Evolutionary conservation across 2,113 vertebrate genomes (phyloP), one percentile per base, ranked within the genome.

Genomic region (Corapipo altera): DNA sequence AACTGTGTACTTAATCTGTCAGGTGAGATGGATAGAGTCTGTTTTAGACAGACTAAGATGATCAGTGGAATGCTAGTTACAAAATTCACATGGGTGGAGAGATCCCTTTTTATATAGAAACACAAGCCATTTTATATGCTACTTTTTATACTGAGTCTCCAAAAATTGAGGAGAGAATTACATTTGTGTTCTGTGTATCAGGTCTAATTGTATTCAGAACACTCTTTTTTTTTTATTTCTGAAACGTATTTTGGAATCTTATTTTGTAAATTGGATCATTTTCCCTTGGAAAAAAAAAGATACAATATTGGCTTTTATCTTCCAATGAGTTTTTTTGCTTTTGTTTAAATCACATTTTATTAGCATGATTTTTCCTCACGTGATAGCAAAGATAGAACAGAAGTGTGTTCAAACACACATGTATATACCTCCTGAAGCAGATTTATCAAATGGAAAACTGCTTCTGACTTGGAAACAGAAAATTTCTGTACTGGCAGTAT

Each of bases 1-100:
- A 89, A 74, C 65, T 71, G 46, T 61, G 65, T 59, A 35, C 83
- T 87, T 92, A 96, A 95, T 91, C 79, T 61, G 65, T 94, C 95
- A 84, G 59, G 48, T 94, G 72, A 93, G 80, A 69, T 62, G 76
- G 88, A 95, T 75, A 59, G 59, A 93, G 18, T 26, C 73, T 81
- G 73, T 52, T 93, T 96, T 69, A 65, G 80, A 61, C 73, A 95
- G 73, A 78, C 46, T 84, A 87, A 92, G 88, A 91, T 79, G 67
- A 93, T 89, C 78, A 75, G 39, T 71, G 65, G 39, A 77, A 89
- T 75, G 61, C 59, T 80, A 80, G 74, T 59, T 67, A 78, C 49
- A 92, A 91, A 93, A 91, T 81, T 88, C 44, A 62, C 28, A 73
- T 35, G 35, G 9, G 28, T 88, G 21, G 22, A 5, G 2, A 81